phyloP scores from a whole-genome alignment of 2,888 invertebrate species.

The Willowsia nigromaculata region DNA sequence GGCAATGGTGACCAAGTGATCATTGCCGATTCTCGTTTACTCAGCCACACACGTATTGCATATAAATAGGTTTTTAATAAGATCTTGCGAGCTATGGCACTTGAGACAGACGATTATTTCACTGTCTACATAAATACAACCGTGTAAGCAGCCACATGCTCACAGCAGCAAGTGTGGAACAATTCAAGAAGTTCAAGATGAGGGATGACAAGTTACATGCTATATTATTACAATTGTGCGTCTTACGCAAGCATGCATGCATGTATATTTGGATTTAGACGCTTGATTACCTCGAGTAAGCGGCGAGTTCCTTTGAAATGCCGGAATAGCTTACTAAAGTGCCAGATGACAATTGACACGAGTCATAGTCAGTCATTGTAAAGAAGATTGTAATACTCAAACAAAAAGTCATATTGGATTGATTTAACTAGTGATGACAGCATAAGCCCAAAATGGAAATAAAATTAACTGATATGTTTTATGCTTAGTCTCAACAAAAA shows the following conservation, averaged over 20 bases:
- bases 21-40: slow-evolving; percentile 12
- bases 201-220: slow-evolving; percentile 53
- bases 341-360: slow-evolving; percentile 43
- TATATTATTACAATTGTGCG: not conserved
- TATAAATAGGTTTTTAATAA: slow-evolving; percentile 1
- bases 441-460: not conserved
- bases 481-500: too few species aligned
- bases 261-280: not conserved
- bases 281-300: slow-evolving; percentile 44
- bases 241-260: not conserved
- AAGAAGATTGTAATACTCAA: not conserved
- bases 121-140: not conserved
- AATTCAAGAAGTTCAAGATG: slow-evolving; percentile 59
- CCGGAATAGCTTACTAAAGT: slow-evolving; percentile 39
- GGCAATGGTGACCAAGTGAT: slow-evolving; percentile 14
- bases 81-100: not conserved
- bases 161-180: not conserved
- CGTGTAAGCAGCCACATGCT: not conserved
- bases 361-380: not conserved
- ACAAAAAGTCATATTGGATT: not conserved
- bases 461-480: not conserved
- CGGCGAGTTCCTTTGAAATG: slow-evolving; percentile 30
- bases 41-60: not conserved
- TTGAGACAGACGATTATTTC: not conserved
- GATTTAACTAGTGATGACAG: not conserved